A percentile compares a stretch with the other conserved stretches of the same genome.
Evolutionary conservation across 2,113 vertebrate species (phyloP).

Genomic region (Phocoena phocoena): DNA sequence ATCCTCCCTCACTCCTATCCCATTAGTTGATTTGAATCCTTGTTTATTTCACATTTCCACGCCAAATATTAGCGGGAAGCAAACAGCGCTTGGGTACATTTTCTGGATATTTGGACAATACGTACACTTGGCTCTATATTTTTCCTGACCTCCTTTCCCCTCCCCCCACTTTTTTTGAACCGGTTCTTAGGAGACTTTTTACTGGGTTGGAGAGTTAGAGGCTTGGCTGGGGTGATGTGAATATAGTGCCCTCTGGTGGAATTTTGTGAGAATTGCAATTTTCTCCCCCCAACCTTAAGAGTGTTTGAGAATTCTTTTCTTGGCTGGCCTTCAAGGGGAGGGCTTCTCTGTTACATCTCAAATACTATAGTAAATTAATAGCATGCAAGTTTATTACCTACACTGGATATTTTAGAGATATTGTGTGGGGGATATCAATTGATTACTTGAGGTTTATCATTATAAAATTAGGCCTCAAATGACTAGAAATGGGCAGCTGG

Average conservation of each 20-base stretch:
- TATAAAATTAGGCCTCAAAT: neutral
- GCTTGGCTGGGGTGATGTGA: neutral
- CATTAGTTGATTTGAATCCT: neutral
- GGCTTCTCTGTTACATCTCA: neutral
- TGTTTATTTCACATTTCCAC: neutral
- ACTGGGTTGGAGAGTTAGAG: neutral
- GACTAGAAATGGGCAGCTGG: neutral
- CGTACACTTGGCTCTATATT: neutral
- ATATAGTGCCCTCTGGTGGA: constrained; percentile 80
- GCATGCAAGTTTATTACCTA: neutral
- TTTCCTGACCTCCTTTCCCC: neutral
- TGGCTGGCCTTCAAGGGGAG: neutral
- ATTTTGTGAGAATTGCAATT: neutral
- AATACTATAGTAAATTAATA: neutral
- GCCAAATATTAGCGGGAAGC: constrained; percentile 29
- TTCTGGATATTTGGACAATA: neutral
- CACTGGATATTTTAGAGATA: neutral
- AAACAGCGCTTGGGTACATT: neutral
- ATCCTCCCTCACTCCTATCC: neutral
- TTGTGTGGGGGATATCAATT: neutral
- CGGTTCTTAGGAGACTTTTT: constrained; percentile 57
- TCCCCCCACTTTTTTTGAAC: neutral
- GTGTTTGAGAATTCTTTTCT: neutral
- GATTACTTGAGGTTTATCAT: neutral
- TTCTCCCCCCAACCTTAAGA: no score